Percentiles rank a stretch among this genome's conserved stretches.
Conservation (phyloP, 2,113 vertebrate species). For the Capreolus pygargus region DNA sequence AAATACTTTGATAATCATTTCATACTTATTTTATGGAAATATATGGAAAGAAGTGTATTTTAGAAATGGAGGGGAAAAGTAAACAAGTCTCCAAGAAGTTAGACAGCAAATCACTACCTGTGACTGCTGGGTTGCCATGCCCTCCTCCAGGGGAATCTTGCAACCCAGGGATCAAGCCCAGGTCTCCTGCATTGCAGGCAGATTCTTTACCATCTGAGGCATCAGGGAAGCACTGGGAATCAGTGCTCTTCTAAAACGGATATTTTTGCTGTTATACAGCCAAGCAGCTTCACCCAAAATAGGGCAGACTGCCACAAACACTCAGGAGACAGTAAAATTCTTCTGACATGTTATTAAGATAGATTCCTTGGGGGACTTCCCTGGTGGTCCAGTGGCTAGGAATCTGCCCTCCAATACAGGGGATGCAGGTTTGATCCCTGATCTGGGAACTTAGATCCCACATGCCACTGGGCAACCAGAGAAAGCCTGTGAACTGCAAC, state of each 20-base stretch:
- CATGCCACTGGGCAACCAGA: neutral
- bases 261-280: neutral
- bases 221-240: neutral
- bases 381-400: neutral
- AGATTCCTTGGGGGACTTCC: neutral
- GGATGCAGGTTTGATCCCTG: neutral
- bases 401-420: neutral
- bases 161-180: neutral
- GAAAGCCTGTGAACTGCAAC: neutral
- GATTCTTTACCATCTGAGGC: neutral
- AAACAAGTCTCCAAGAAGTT: neutral
- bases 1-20: neutral
- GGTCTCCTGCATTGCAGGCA: neutral
- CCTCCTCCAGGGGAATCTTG: neutral
- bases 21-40: neutral
- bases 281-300: neutral
- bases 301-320: neutral
- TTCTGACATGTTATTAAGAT: neutral
- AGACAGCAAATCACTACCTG: neutral
- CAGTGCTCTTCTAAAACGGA: neutral
- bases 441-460: neutral
- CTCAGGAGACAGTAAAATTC: neutral
- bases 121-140: neutral
- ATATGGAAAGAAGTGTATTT: neutral
- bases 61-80: neutral